Evolutionary conservation across 2,113 vertebrate species (phyloP), one percentile per base, ranked within the genome.

Genomic region (Protobothrops mucrosquamatus): DNA sequence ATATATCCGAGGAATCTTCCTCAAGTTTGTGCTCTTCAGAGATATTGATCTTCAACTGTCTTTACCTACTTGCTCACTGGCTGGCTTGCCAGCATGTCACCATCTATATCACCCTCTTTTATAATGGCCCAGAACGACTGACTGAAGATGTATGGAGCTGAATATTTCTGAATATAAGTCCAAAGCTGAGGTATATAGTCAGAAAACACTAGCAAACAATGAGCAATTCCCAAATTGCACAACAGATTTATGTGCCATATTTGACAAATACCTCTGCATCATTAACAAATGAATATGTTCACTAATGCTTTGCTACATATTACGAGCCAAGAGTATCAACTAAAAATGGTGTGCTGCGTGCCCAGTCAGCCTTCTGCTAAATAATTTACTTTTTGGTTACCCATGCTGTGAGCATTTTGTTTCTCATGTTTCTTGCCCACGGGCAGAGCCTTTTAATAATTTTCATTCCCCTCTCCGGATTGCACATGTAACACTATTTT

Each of bases 381-480:
- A 89, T 94, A 52, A 89, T 91, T 97, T 92, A 91, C 54, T 95
- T 96, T 95, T 95, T 92, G 74, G 95, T 90, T 89, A 93, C 69
- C 89, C 23, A 92, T 23, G 20, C 46, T 93, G 90, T 91, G 94
- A 89, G 94, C 87, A 57, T 90, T 95, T 96, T 87, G 48, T 24
- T 91, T 96, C 94, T 95, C 93, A 57, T 86, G 92, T 46, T 64
- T 88, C 69, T 90, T 29, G 56, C 39, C 92, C n/a, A 89, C 29
- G 57, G 74, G 91, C 57, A 95, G 92, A 95, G 86, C 54, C 8
- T 89, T 3, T 92, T 88, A 8, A 23, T 96, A 92, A 96, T 95
- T 97, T 95, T 90, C 15, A 95, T 95, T 96, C 95, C 93, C 85
- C 96, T 96, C 87, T 87, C 15, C 92, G 93, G 90, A 29, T 4